Evolutionary conservation across 1,140 invertebrate genomes (phyloP), one percentile per base, ranked within the genome.

Genomic region (Neodiprion pinetum): DNA sequence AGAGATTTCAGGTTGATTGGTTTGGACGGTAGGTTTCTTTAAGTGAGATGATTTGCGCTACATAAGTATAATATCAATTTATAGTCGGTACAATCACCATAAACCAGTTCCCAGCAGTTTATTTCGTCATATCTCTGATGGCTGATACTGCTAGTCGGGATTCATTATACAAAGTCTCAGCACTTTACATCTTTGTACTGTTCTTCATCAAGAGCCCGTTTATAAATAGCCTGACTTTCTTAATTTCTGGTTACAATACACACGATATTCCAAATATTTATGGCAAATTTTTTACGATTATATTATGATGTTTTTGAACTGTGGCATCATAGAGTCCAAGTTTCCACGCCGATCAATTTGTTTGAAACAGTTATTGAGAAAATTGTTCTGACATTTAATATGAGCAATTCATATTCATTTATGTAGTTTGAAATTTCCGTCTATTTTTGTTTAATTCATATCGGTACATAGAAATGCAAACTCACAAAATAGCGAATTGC

Each of bases 21-120:
- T 74, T 74, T 75, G 74, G 47, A 48, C 73, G 79, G 79, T 80
- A 73, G 80, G 80, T 80, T 80, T 75, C 76, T 77, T 74, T 75
- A 74, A 72, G 9, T 74, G 70, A 76, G 72, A 81, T 77, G 75
- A 79, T 80, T 78, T 78, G 77, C 74, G 76, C 77, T 72, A 77
- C 76, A 78, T 80, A 79, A 80, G 80, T 78, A 80, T 76, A 75
- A 77, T 49, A 48, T 77, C 74, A 75, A 61, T 75, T 81, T 76
- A 78, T 72, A 70, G 74, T 78, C n/a, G 74, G 74, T 76, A 72
- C 80, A 79, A 81, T 81, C 77, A 80, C 75, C 74, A 76, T 79
- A 80, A 80, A 78, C 76, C 72, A 72, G 71, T 21, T 72, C 71
- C 9, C 47, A 9, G 8, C n/a, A 12, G 9, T 53, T 49, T 53